Evolutionary conservation across 2,113 vertebrate species (phyloP).

Genomic region (Seriola aureovittata): DNA sequence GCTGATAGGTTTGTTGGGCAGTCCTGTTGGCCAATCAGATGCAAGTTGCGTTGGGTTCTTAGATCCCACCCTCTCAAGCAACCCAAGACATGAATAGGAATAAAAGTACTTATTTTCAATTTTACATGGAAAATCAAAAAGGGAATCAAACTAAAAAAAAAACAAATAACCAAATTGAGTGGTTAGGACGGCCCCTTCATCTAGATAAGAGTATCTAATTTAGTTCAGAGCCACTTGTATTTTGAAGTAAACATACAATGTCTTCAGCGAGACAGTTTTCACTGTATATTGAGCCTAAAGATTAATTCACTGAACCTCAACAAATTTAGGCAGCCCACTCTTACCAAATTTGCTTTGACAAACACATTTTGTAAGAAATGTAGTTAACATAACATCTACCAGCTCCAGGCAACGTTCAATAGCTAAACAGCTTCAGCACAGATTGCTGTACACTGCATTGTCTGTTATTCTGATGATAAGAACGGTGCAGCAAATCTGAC

Average conservation of each 20-base stretch:
- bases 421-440: neutral
- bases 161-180: neutral
- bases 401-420: conserved; percentile 1
- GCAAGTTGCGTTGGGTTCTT: too few relatives aligned
- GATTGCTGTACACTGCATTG: neutral
- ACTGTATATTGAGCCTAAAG: neutral
- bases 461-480: conserved; percentile 6
- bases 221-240: neutral
- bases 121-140: too few relatives aligned
- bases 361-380: conserved; percentile 1
- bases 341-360: conserved; percentile 5
- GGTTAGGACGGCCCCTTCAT: neutral
- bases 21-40: too few relatives aligned
- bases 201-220: neutral
- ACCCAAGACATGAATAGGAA: too few relatives aligned
- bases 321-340: neutral
- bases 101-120: too few relatives aligned
- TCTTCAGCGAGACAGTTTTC: neutral
- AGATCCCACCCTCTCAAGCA: too few relatives aligned
- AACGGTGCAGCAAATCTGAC: conserved; percentile 24
- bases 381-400: neutral
- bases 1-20: too few relatives aligned
- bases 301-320: neutral
- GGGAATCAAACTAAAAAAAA: too few relatives aligned
- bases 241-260: neutral